phyloP scores from a whole-genome alignment of 2,797 vertebrate genomes.

The Acanthurus lineatus region DNA sequence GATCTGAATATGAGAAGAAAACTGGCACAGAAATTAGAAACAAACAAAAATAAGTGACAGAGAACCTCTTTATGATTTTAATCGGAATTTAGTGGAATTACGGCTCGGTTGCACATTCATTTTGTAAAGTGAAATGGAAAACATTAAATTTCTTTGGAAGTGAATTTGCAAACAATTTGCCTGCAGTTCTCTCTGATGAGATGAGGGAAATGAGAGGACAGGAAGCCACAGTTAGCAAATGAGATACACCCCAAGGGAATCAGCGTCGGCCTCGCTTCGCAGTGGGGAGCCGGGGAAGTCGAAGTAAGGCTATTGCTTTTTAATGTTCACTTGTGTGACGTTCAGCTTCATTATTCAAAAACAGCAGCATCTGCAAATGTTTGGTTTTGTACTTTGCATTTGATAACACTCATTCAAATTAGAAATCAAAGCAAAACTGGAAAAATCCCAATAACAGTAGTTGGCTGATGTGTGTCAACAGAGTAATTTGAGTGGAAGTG shows the following conservation, averaged over 20 bases:
- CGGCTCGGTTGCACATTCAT: constrained; percentile 6
- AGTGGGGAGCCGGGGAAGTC: constrained; percentile 41
- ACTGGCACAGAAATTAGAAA: neutral
- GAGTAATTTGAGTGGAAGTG: neutral
- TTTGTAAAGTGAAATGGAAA: constrained; percentile 31
- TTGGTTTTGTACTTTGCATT: constrained; percentile 13
- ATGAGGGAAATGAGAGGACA: constrained; percentile 53
- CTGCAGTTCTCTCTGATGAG: constrained; percentile 48
- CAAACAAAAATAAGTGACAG: constrained; percentile 3
- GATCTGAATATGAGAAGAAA: constrained; percentile 2
- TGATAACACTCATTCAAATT: neutral
- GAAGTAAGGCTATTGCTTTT: constrained; percentile 38
- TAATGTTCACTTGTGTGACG: constrained; percentile 49
- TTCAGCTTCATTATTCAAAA: constrained; percentile 20
- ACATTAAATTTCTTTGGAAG: constrained; percentile 29
- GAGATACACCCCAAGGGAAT: constrained; percentile 53
- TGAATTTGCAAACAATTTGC: constrained; percentile 56
- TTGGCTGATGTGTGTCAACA: neutral
- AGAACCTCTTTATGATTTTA: constrained; percentile 22
- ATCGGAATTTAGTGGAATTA: constrained; percentile 18
- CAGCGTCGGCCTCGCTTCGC: constrained; percentile 2
- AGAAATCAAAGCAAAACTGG: constrained; percentile 6
- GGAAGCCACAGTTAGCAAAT: constrained; percentile 50
- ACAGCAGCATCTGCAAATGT: constrained; percentile 10
- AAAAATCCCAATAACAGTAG: neutral